Evolutionary conservation across 53 echinoderm and acorn worm species (phyloP).

Genomic region (Echinometra lucunter): DNA sequence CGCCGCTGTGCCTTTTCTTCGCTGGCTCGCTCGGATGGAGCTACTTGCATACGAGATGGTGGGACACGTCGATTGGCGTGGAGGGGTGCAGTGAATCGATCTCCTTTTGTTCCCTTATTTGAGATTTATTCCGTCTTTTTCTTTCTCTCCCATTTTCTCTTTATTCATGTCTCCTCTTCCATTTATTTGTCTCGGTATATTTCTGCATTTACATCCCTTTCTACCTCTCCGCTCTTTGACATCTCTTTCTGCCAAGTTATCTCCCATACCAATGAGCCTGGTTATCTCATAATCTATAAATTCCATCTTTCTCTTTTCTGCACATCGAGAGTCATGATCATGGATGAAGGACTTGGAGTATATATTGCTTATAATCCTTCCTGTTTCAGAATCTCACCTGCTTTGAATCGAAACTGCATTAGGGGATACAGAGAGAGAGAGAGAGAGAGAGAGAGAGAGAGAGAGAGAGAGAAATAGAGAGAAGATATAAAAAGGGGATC

Average conservation of each 20-base stretch:
- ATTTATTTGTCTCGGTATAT: background rate
- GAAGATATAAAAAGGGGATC: background rate
- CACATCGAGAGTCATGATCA: background rate
- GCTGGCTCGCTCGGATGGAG: constrained; percentile 45
- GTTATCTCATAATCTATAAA: no score
- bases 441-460: background rate
- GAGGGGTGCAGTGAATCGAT: background rate
- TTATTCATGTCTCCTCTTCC: background rate
- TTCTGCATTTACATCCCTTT: background rate
- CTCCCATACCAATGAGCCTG: no score
- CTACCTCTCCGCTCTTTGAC: background rate
- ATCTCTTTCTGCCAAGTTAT: background rate
- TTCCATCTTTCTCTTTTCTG: background rate
- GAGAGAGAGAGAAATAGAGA: background rate
- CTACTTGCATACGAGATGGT: constrained; percentile 39
- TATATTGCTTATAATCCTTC: background rate
- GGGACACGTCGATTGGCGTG: constrained; percentile 21
- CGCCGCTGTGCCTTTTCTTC: constrained; percentile 40
- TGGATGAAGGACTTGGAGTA: background rate
- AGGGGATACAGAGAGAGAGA: background rate
- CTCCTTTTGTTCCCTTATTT: constrained; percentile 36
- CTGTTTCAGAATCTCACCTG: constrained; percentile 51
- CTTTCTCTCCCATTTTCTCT: background rate
- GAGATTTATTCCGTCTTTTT: background rate
- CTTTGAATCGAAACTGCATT: constrained; percentile 21